Evolutionary conservation across 2,888 invertebrate genomes (phyloP), one percentile per base, ranked within the genome.

Genomic region (Archips xylosteana): DNA sequence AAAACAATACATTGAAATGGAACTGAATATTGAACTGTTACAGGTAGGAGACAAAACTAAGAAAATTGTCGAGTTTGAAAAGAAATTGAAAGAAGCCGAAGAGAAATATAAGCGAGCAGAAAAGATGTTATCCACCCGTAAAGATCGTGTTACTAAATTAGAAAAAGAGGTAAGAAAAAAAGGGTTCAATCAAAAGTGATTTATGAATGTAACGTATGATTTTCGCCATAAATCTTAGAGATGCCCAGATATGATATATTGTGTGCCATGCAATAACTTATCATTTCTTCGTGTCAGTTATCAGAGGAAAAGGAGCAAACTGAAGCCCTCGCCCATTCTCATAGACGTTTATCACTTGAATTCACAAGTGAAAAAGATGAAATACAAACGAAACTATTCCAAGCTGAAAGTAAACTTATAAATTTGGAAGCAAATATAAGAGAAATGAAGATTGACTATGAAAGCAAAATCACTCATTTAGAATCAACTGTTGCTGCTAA

Each of bases 41-140:
- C 77, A 96, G 96, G 91, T 95, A 68, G 95, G 95, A 76, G 96
- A 96, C 79, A 96, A 96, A 82, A 88, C 95, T 57, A 95, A 95
- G 77, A 96, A 96, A 82, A 88, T 96, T 63, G 86, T 89, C 57
- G 96, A 96, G 59, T 84, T 96, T 80, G 96, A 97, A 85, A 95
- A 95, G 80, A 96, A 96, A 88, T 80, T 96, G 1, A 96, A 96
- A 82, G 96, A 96, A 78, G 87, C 95, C 32, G 97, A 97, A 78
- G 96, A 96, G n/a, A 96, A 95, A 87, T 91, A 90, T 65, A 96
- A 95, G 81, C 95, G 95, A 81, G 89, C 90, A 76, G 96, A 96
- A 81, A 96, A 95, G 83, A 88, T 95, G 80, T 85, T 95, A 36
- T 84, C 89, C 66, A 87, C 89, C n/a, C 94, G 95, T 76, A 96